Evolutionary conservation across 2,888 invertebrate species (phyloP), one percentile per base, ranked within the genome.

Genomic region (Drosophila setosimentum): DNA sequence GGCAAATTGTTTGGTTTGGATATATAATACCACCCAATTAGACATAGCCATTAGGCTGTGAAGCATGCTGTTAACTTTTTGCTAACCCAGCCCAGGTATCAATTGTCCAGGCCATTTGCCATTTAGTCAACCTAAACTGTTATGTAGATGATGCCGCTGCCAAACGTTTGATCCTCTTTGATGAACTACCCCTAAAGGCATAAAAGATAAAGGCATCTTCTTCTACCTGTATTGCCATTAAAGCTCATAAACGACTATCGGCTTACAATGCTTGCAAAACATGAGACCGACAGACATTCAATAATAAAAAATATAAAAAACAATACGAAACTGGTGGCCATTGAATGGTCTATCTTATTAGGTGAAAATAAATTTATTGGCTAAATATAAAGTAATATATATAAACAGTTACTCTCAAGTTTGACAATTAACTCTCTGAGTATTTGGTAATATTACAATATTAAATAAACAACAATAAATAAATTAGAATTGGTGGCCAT

Each of bases 211-310:
- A 66, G 35, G 57, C 60, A 64, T 76, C 83, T 55, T 55, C n/a
- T 55, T 55, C 55, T 89, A 87, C 90, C 89, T 83, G 83, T 75
- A 80, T 72, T 87, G 87, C 87, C 84, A 78, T 87, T 89, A 75
- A 79, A 79, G 78, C 90, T 79, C 84, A 89, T 85, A 85, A 85
- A 84, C 73, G 79, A 76, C 90, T 87, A 85, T 85, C 84, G 82
- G 79, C 74, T 89, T 84, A 87, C 90, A 82, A 60, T 58, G 82
- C 79, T 73, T 76, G 75, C 69, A 78, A 72, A 84, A 83, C 83
- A 58, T 54, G 62, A 75, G 64, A 58, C 63, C 67, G 68, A 33
- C 76, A 73, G 58, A 75, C 73, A 67, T 73, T 83, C 73, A 72
- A 72, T 73, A 76, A 69, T 57, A 76, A 58, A 66, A 62, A 57